phyloP scores from a whole-genome alignment of 2,888 invertebrate species.

The Odiellus spinosus region DNA sequence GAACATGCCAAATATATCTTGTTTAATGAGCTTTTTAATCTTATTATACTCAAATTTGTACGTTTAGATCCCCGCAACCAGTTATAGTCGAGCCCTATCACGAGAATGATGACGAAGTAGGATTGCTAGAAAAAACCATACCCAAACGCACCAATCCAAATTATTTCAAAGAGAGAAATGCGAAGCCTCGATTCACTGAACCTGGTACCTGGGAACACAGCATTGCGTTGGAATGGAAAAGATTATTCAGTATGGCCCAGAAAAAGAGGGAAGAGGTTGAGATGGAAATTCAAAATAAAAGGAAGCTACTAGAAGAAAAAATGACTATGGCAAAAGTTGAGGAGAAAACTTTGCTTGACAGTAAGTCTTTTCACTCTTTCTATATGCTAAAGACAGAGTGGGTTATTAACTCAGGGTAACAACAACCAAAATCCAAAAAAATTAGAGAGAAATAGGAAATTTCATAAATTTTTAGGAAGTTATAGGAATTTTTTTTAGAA shows the following conservation, averaged over 20 bases:
- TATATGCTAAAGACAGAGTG: no score
- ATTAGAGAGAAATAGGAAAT: no score
- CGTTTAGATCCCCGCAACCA: conserved; percentile 62
- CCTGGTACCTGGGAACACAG: conserved; percentile 81
- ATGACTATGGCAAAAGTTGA: conserved; percentile 19
- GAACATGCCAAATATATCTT: no score
- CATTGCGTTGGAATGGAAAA: conserved; percentile 93
- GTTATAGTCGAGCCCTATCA: conserved; percentile 83
- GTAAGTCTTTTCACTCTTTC: no score
- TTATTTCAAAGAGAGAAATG: conserved; percentile 63
- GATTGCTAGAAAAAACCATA: conserved; percentile 28
- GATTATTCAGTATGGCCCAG: conserved; percentile 75
- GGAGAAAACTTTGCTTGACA: no score
- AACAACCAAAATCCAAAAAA: no score
- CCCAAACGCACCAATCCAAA: conserved; percentile 49
- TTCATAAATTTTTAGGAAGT: no score
- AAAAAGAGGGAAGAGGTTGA: conserved; percentile 77
- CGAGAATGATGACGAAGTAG: conserved; percentile 80
- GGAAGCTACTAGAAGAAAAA: conserved; percentile 29
- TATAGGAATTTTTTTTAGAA: no score
- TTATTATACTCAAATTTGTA: conserved; percentile 3
- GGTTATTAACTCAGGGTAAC: no score
- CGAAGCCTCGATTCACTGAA: conserved; percentile 79
- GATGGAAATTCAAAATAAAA: conserved; percentile 57
- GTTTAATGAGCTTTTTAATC: no score